Base-by-base conservation (phyloP, 2,888 invertebrate species). In the Coelinius sp. region DNA sequence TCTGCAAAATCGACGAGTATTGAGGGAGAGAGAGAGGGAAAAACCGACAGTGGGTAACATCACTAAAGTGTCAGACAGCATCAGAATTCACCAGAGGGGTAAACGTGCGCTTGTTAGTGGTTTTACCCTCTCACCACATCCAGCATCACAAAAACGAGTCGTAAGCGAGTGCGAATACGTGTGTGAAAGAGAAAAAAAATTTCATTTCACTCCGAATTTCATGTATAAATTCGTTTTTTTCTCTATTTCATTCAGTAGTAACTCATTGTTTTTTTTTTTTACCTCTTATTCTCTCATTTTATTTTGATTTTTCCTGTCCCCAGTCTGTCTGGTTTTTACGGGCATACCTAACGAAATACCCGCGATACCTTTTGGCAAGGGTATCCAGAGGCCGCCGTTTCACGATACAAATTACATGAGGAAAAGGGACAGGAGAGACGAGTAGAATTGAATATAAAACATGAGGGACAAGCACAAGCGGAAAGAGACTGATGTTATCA, bases 11-110 rank as follows among this genome's bases (percentile, higher is more conserved):
- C 59, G 70, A 75, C 14, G 71, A 22, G 17, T 0, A 46, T 27
- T 14, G 52, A 12, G 46, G 2, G 46, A 14, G 46, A 56, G 56
- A 56, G 56, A 25, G 31, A 35, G 59, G 14, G 59, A 31, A 31
- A 35, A 59, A 59, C n/a, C 69, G 77, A 79, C 83, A 84, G 80
- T 81, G 80, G 82, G 80, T 77, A 84, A 86, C 86, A 86, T 87
- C 86, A 84, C 86, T 87, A 87, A 87, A 86, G 87, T 87, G 87
- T 87, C 86, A 86, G 86, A 80, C 82, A 84, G 84, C 75, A 87
- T 87, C 86, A 86, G 86, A 87, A 87, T 87, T 86, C 85, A 83
- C 83, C n/a, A n/a, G n/a, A 82, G 83, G 81, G 79, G 83, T 81
- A 82, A 80, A 83, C 81, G 81, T 81, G 84, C 81, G 85, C 85